Conservation (phyloP, 2,888 invertebrate genomes). For the Lasioglossum morio region DNA sequence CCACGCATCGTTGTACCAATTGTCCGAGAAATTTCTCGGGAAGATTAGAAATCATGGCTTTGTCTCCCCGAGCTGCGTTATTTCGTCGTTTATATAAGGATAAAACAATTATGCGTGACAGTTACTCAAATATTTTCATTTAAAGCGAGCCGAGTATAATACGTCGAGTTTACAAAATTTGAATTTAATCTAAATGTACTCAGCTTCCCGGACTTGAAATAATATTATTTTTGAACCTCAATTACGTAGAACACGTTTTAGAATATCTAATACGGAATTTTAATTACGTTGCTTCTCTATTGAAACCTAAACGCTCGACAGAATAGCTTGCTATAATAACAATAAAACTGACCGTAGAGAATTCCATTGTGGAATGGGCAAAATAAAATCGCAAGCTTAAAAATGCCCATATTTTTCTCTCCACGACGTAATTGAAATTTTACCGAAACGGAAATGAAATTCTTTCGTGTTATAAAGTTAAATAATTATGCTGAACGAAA, state of each 20-base stretch:
- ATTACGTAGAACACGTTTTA: background rate
- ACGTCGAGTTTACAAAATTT: background rate
- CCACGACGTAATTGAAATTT: background rate
- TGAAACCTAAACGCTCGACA: background rate
- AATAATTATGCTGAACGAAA: background rate
- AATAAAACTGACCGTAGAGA: background rate
- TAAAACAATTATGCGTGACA: background rate
- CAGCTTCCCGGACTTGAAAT: background rate
- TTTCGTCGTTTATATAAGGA: background rate
- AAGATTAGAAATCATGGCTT: conserved; percentile 43
- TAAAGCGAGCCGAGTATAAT: background rate
- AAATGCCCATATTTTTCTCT: background rate
- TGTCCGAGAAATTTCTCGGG: conserved; percentile 36
- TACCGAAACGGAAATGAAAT: background rate
- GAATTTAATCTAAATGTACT: background rate
- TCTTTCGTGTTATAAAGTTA: background rate
- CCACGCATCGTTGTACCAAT: conserved; percentile 21
- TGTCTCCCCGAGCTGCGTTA: background rate
- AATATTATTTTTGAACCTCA: background rate
- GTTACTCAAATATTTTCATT: background rate
- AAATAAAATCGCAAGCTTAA: background rate
- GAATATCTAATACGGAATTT: background rate
- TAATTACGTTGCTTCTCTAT: background rate
- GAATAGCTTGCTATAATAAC: background rate
- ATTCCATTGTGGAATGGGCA: background rate